Evolutionary conservation across 2,888 invertebrate species (phyloP).

Genomic region (Coecobrya sp.): DNA sequence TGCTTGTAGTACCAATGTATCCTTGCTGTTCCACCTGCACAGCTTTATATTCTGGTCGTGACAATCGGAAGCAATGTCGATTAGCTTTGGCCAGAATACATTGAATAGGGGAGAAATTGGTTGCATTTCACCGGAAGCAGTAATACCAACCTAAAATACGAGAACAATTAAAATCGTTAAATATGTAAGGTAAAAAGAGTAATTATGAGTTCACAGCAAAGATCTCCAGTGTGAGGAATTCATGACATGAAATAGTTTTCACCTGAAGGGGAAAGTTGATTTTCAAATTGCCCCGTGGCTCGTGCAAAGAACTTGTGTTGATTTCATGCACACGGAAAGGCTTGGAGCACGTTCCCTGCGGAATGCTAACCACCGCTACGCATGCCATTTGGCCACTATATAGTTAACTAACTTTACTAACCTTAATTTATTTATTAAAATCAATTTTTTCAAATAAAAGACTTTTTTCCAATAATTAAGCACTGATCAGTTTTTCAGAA

Average conservation of each 20-base stretch:
- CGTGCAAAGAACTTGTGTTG: conserved; percentile 12
- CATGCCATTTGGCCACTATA: conserved; percentile 62
- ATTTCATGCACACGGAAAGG: conserved; percentile 65
- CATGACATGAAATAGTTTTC: not conserved
- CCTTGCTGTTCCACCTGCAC: conserved; percentile 86
- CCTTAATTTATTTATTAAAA: too few species aligned
- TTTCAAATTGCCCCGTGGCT: conserved; percentile 76
- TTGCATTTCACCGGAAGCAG: conserved; percentile 83
- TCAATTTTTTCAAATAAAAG: too few species aligned
- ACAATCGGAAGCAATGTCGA: conserved; percentile 90
- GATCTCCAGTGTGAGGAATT: too few species aligned
- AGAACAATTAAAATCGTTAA: not conserved
- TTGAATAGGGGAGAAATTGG: conserved; percentile 37
- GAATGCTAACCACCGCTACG: conserved; percentile 82
- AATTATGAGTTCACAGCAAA: too few species aligned
- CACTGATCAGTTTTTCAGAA: too few species aligned
- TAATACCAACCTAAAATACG: conserved; percentile 81
- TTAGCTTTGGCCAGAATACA: conserved; percentile 85
- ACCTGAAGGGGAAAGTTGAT: conserved; percentile 81
- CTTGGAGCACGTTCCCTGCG: conserved; percentile 82
- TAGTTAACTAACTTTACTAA: too few species aligned
- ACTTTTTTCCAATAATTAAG: too few species aligned
- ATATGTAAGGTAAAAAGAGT: too few species aligned
- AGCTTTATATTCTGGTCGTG: conserved; percentile 91
- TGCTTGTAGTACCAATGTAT: conserved; percentile 88